Percentiles rank a stretch among this genome's conserved stretches.
These are phyloP conservation scores for Hydroisotoma schaefferi DNA, from an alignment of 2,888 invertebrate genomes.

Conservation along the genomic window DNA sequence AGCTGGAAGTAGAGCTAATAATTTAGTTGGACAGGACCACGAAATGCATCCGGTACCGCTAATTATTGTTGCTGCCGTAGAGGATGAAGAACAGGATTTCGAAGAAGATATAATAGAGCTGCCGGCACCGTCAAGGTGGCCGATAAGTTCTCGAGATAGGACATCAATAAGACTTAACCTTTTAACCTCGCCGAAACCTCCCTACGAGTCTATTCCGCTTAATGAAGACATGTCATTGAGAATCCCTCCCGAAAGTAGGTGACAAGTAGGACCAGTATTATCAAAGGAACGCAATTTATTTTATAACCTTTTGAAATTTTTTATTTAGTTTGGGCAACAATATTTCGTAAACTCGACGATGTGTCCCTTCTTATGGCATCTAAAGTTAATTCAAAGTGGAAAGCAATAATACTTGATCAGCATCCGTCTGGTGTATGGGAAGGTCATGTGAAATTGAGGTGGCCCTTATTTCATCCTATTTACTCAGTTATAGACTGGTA, in stretches of 20 bases:
- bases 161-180: slow-evolving; percentile 32
- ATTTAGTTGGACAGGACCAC: background rate
- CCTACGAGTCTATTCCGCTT: slow-evolving; percentile 24
- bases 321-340: slow-evolving; percentile 69
- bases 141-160: slow-evolving; percentile 19
- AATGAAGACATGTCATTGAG: slow-evolving; percentile 33
- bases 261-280: background rate
- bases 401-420: slow-evolving; percentile 72
- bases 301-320: background rate
- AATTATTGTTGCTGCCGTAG: background rate
- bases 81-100: slow-evolving; percentile 2
- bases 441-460: slow-evolving; percentile 68
- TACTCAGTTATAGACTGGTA: slow-evolving; percentile 57
- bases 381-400: slow-evolving; percentile 82
- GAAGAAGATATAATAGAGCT: background rate
- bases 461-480: slow-evolving; percentile 81
- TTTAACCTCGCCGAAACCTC: slow-evolving; percentile 32
- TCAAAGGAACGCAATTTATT: slow-evolving; percentile 1
- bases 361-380: slow-evolving; percentile 84
- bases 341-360: slow-evolving; percentile 87
- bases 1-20: slow-evolving; percentile 21
- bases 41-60: background rate
- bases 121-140: slow-evolving; percentile 1
- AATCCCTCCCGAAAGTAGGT: slow-evolving; percentile 44
- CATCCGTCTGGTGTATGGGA: slow-evolving; percentile 77